Base-by-base conservation (phyloP, 92 coral and sea anemone species). In the Zoanthus sociatus region DNA sequence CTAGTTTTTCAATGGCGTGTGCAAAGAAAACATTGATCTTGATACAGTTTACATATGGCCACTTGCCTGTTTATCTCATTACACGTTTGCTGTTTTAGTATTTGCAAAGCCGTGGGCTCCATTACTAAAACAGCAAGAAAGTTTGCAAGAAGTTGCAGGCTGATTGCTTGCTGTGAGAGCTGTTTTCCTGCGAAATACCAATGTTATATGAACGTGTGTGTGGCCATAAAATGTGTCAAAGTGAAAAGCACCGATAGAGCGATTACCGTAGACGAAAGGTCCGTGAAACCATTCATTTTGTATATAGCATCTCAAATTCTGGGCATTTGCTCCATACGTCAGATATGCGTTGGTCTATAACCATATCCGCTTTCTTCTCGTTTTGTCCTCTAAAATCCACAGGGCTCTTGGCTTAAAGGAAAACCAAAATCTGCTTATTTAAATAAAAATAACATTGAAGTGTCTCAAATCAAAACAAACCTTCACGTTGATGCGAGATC, bases 61-160 rank as follows among this genome's bases (percentile, higher is more conserved):
- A 81, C 85, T 81, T 81, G 74, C 66, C 85, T 81, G 85, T 81
- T 81, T 81, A 81, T 81, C 76, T 81, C 85, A 81, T 81, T 81
- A 81, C 85, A 81, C 75, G 75, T 63, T 73, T 18, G 73, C 74
- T 81, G 85, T 81, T 66, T 81, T 55, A 81, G 85, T 81, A 32
- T 81, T 79, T 79, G 74, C 84, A 67, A 44, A 79, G 44, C 84
- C 70, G 66, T 45, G 75, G 75, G 85, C 63, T 81, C 85, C 75
- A 81, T 81, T 81, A 81, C 85, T 44, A 81, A 81, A 81, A 81
- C 85, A 81, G 85, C 85, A 81, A 81, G 85, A 66, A 66, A 46
- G 50, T 81, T 81, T 74, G 85, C 85, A 66, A 63, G 73, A 81
- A 71, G 42, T 60, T 44, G 45, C 85, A 81, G 20, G 76, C 26